Evolutionary conservation across 2,888 invertebrate species (phyloP).

Genomic region (Cantharis rufa): DNA sequence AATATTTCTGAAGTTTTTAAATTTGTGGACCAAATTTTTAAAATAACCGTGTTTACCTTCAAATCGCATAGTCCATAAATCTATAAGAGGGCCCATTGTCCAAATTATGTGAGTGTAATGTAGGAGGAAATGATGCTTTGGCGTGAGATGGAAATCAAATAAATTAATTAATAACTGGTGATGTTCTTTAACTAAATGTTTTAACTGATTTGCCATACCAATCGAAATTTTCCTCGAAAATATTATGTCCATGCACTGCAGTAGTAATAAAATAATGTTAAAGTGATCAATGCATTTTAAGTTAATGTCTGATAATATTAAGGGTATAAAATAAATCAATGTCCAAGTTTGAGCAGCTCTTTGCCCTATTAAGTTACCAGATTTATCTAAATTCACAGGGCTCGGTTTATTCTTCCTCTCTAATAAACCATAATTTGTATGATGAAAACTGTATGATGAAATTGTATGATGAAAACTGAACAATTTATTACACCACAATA

Average conservation of each 20-base stretch:
- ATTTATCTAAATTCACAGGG: too few relatives aligned
- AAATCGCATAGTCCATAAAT: conserved; percentile 4
- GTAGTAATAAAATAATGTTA: neutral
- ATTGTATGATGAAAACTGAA: too few relatives aligned
- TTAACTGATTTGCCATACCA: neutral
- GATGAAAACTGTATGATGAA: too few relatives aligned
- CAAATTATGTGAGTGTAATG: too few relatives aligned
- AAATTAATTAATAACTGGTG: neutral
- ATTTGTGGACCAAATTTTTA: neutral
- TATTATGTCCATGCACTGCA: neutral
- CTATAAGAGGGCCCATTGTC: too few relatives aligned
- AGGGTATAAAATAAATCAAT: too few relatives aligned
- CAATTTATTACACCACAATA: too few relatives aligned
- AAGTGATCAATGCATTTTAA: too few relatives aligned
- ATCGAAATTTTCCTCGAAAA: neutral
- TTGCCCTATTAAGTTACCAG: too few relatives aligned
- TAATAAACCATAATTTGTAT: conserved; percentile 26
- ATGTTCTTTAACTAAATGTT: neutral
- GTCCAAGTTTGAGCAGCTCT: too few relatives aligned
- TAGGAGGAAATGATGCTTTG: neutral
- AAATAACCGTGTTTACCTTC: conserved; percentile 6
- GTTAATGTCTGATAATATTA: too few relatives aligned
- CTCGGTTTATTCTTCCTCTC: conserved; percentile 21
- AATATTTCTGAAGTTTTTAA: neutral
- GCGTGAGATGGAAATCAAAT: neutral